These are phyloP conservation scores for Drosophila suzukii DNA, from an alignment of 1,140 invertebrate species.

Conservation along the genomic window DNA sequence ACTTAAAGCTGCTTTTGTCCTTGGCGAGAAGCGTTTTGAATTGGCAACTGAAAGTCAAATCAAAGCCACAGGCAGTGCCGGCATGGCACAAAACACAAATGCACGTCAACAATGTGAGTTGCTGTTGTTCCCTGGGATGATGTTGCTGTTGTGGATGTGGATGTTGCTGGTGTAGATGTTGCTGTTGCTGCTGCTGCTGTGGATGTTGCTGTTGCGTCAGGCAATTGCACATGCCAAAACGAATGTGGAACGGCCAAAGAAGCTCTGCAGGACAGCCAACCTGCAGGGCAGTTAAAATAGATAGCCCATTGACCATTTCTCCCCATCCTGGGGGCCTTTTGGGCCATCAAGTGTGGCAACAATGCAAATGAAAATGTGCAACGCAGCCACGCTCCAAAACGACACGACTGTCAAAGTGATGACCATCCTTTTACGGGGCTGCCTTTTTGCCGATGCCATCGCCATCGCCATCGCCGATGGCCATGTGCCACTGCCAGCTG, in stretches of 20 bases:
- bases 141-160: slow-evolving; percentile 6
- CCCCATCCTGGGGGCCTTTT: not conserved
- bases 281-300: slow-evolving; percentile 37
- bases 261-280: slow-evolving; percentile 22
- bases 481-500: slow-evolving; percentile 48
- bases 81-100: slow-evolving; percentile 41
- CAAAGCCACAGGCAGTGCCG: slow-evolving; percentile 58
- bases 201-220: slow-evolving; percentile 10
- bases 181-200: slow-evolving; percentile 2
- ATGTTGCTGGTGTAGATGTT: slow-evolving; percentile 1
- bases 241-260: slow-evolving; percentile 22
- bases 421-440: slow-evolving; percentile 27
- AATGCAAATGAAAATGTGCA: slow-evolving; percentile 70
- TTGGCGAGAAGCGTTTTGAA: slow-evolving; percentile 37
- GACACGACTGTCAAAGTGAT: slow-evolving; percentile 77
- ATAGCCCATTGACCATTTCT: slow-evolving; percentile 26
- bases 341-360: slow-evolving; percentile 28
- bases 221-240: slow-evolving; percentile 45
- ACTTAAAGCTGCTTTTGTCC: slow-evolving; percentile 29
- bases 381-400: slow-evolving; percentile 52
- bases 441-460: slow-evolving; percentile 38
- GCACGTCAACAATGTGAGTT: slow-evolving; percentile 55
- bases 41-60: slow-evolving; percentile 70
- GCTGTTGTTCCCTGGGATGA: not conserved
- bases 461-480: slow-evolving; percentile 21